Evolutionary conservation across 2,888 invertebrate species (phyloP), one percentile per base, ranked within the genome.

Genomic region (Ypsolopha scabrella): DNA sequence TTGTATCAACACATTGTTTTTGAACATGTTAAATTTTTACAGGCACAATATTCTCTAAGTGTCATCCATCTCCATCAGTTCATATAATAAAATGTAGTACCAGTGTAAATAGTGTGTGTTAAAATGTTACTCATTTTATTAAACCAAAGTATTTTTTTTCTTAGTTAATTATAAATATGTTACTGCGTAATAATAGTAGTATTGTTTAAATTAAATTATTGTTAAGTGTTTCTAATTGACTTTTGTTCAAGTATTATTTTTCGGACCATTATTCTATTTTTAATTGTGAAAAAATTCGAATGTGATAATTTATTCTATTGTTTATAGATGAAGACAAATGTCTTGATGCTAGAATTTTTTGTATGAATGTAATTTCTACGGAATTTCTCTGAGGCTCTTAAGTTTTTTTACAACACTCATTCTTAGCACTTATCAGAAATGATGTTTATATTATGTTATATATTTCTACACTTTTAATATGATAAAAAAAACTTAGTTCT

Each of bases 61-160:
- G 41, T 45, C 35, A 6, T 11, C 14, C 11, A 41, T n/a, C 14
- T 41, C 8, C 11, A 7, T 43, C 13, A 13, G n/a, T 24, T 45
- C 34, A n/a, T 10, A 10, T 10, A 45, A 33, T 45, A 33, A n/a
- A 9, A 10, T 33, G 13, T 14, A 43, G 11, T 8, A 33, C 24
- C 45, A 45, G 45, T 34, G 45, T 45, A 45, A 7, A 45, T 45
- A 45, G 6, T 7, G 7, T 6, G 47, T 47, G 7, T 50, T 41
- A 60, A 57, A 57, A 56, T 61, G 63, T 70, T 75, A 75, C 73
- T 72, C 72, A 68, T 67, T 62, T 57, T n/a, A n/a, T n/a, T 64
- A 69, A 75, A 82, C 83, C 83, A 83, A 83, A 82, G 83, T 79
- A 72, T 74, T 72, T 60, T 68, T 51, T 56, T 56, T 41, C 64